phyloP scores from a whole-genome alignment of 1,140 invertebrate genomes.

The Agrypnia vestita region DNA sequence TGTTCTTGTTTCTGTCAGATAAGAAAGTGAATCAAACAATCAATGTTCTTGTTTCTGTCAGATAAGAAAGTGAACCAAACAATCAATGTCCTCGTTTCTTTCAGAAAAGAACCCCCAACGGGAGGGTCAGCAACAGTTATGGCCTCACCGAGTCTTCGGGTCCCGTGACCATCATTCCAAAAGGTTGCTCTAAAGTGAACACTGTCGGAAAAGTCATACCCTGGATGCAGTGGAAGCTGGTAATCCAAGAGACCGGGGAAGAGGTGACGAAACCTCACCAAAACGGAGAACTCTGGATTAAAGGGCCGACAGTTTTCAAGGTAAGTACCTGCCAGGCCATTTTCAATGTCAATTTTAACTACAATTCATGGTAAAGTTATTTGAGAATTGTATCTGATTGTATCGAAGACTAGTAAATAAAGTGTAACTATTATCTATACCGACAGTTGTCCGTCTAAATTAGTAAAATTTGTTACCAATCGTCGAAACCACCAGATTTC shows the following conservation, averaged over 20 bases:
- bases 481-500: too few species aligned
- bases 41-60: not conserved
- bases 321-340: too few species aligned
- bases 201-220: constrained; percentile 4
- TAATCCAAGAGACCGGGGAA: not conserved
- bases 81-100: not conserved
- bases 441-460: too few species aligned
- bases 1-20: not conserved
- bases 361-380: too few species aligned
- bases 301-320: not conserved
- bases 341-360: too few species aligned
- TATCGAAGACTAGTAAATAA: too few species aligned
- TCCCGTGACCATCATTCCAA: not conserved
- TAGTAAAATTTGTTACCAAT: too few species aligned
- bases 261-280: not conserved
- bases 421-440: too few species aligned
- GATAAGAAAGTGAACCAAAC: too few species aligned
- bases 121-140: not conserved
- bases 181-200: not conserved
- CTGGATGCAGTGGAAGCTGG: constrained; percentile 30
- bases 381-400: too few species aligned
- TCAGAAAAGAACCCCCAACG: not conserved
- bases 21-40: not conserved
- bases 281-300: not conserved
- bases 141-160: not conserved